Percentiles rank a stretch among this genome's conserved stretches.
Conservation (phyloP, 2,888 invertebrate genomes). For the Spicauda simplicius region DNA sequence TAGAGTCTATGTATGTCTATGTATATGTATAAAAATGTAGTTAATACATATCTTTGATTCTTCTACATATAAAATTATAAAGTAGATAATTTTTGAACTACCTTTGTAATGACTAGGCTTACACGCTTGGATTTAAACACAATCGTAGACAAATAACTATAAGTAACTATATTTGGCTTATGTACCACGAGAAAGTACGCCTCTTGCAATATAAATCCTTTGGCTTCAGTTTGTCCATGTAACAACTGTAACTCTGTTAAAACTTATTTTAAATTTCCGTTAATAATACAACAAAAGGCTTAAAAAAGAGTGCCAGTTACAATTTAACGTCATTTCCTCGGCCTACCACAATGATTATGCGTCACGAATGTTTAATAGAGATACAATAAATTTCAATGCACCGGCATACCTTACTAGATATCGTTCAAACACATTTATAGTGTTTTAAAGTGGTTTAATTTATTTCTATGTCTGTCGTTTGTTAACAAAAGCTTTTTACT, state of each 20-base stretch:
- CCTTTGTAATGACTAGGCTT: too few species aligned
- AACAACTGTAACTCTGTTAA: background rate
- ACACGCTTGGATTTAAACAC: too few species aligned
- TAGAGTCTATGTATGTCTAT: too few species aligned
- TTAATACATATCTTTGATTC: too few species aligned
- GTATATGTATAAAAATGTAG: too few species aligned
- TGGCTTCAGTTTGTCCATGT: background rate
- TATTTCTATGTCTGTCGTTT: too few species aligned
- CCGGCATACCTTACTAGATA: background rate
- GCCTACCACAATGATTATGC: conserved; percentile 11
- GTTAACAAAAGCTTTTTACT: too few species aligned
- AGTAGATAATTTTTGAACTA: too few species aligned
- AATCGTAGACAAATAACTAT: too few species aligned
- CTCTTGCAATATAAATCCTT: background rate
- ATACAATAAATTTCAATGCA: conserved; percentile 17
- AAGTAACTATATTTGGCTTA: too few species aligned
- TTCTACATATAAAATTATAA: too few species aligned
- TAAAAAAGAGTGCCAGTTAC: background rate
- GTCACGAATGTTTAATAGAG: conserved; percentile 18
- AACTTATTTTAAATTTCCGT: background rate
- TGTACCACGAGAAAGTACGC: too few species aligned
- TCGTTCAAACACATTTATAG: background rate
- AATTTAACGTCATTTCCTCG: conserved; percentile 10
- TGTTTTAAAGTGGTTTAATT: conserved; percentile 1
- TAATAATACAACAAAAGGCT: background rate